A percentile compares a stretch with the other conserved stretches of the same genome.
phyloP scores from a whole-genome alignment of 2,888 invertebrate genomes.

The Chromoteleia sp. region DNA sequence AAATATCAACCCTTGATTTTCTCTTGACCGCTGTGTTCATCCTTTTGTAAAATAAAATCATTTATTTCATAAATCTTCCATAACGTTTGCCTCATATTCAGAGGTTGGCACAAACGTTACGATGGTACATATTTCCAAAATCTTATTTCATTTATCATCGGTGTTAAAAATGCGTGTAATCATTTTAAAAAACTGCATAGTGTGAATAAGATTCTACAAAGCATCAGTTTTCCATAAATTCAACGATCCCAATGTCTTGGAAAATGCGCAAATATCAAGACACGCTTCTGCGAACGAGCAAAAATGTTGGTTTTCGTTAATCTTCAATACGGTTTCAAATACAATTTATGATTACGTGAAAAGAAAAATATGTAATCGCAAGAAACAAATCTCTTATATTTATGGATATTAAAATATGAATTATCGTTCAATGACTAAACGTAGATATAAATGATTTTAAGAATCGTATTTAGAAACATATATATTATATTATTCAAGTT shows the following conservation, averaged over 20 bases:
- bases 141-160: conserved; percentile 24
- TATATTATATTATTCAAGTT: too few species aligned
- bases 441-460: too few species aligned
- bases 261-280: conserved; percentile 8
- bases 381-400: too few species aligned
- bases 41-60: conserved; percentile 82
- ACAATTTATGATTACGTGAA: conserved; percentile 7
- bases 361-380: conserved; percentile 3
- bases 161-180: conserved; percentile 21
- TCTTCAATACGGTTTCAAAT: background rate
- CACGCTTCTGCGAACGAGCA: conserved; percentile 7
- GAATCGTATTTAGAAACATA: too few species aligned
- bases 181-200: conserved; percentile 2
- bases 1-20: conserved; percentile 61
- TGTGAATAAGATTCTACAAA: background rate
- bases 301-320: conserved; percentile 14
- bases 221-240: conserved; percentile 18
- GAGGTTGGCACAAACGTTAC: conserved; percentile 19
- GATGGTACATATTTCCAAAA: background rate
- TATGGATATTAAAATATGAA: too few species aligned
- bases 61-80: conserved; percentile 77
- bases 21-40: conserved; percentile 80
- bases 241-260: conserved; percentile 8
- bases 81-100: conserved; percentile 73
- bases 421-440: too few species aligned